Percentiles rank a stretch among this genome's conserved stretches.
phyloP scores from a whole-genome alignment of 1,140 invertebrate species.

The Calliopsis andreniformis region DNA sequence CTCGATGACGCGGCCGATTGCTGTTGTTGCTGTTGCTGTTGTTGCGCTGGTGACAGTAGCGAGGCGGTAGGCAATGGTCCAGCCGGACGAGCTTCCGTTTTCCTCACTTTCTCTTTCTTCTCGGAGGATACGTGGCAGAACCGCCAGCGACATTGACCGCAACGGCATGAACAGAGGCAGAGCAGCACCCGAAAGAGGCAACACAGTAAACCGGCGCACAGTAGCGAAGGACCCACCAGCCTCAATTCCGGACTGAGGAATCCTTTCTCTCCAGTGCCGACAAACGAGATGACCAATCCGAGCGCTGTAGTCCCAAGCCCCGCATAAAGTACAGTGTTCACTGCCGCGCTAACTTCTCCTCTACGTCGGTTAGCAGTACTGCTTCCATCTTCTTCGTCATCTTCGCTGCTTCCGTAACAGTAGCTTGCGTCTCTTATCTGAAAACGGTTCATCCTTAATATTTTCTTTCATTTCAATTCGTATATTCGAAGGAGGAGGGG shows the following conservation, averaged over 20 bases:
- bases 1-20: constrained; percentile 43
- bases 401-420: constrained; percentile 85
- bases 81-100: constrained; percentile 59
- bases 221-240: constrained; percentile 90
- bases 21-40: constrained; percentile 44
- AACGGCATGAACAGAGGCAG: constrained; percentile 84
- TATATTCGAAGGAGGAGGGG: too few species aligned
- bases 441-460: constrained; percentile 61
- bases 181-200: constrained; percentile 84
- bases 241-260: constrained; percentile 92
- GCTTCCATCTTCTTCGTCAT: constrained; percentile 80
- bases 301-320: constrained; percentile 91
- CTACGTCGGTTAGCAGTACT: constrained; percentile 73
- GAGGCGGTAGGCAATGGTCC: constrained; percentile 70
- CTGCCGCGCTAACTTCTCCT: constrained; percentile 85
- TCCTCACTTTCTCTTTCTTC: constrained; percentile 69
- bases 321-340: constrained; percentile 90
- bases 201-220: constrained; percentile 84
- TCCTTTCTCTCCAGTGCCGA: constrained; percentile 93
- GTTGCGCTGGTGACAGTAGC: constrained; percentile 60
- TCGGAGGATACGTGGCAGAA: constrained; percentile 66
- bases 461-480: too few species aligned
- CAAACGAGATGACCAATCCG: constrained; percentile 92
- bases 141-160: constrained; percentile 74
- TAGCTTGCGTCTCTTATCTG: constrained; percentile 90